Conservation (phyloP, 2,113 vertebrate species). For the Nymphicus hollandicus region DNA sequence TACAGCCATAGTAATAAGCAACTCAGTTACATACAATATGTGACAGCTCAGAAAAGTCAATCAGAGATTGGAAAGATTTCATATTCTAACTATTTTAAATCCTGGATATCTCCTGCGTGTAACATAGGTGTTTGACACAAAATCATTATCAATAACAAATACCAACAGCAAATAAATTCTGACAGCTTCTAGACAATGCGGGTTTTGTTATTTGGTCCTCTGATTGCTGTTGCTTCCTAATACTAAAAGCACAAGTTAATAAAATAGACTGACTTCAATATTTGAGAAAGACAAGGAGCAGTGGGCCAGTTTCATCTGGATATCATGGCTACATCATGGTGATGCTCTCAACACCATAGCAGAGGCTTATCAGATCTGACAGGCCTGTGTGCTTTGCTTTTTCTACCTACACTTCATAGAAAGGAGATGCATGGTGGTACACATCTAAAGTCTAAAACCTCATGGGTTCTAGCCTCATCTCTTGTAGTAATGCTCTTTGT, state of each 20-base stretch:
- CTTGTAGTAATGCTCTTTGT: background rate
- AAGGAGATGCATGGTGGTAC: background rate
- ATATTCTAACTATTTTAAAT: background rate
- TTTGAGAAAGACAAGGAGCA: background rate
- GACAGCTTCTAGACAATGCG: background rate
- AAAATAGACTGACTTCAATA: background rate
- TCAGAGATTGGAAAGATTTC: background rate
- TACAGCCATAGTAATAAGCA: background rate
- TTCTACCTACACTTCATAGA: background rate
- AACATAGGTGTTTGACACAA: background rate
- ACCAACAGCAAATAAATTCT: background rate
- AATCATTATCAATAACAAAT: background rate
- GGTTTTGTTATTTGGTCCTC: background rate
- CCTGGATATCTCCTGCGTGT: background rate
- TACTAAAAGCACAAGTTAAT: background rate
- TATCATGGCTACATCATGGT: rapidly evolving
- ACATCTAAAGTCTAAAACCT: background rate
- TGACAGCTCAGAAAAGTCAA: background rate
- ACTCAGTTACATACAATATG: background rate
- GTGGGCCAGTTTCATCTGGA: background rate
- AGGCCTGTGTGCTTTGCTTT: background rate
- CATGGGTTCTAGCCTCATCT: background rate
- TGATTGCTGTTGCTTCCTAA: background rate
- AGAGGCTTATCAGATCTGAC: background rate
- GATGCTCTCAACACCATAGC: background rate